Percentiles rank a stretch among this genome's conserved stretches.
Conservation (phyloP, 2,797 vertebrate species). For the Crax fasciolata region DNA sequence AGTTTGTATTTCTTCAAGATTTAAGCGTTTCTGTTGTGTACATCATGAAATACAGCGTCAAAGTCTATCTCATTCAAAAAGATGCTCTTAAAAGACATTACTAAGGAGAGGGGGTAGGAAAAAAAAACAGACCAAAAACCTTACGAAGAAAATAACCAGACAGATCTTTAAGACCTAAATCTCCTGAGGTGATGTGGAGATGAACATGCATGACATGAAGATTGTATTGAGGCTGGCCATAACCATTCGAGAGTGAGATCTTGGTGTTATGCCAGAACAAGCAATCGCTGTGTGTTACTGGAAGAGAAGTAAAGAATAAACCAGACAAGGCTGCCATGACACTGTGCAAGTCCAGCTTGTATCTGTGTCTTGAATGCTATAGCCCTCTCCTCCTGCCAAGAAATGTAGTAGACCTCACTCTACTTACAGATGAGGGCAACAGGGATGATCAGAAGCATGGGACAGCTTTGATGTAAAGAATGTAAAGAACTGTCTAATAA, state of each 20-base stretch:
- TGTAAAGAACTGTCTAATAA: not conserved
- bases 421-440: not conserved
- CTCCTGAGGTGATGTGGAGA: not conserved
- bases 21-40: not conserved
- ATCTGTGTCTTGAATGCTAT: not conserved
- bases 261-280: not conserved
- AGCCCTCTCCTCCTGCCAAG: not conserved
- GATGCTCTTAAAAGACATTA: not conserved
- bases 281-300: not conserved
- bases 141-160: not conserved
- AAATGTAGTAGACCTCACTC: not conserved
- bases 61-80: not conserved
- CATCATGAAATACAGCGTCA: not conserved
- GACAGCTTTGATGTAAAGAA: not conserved
- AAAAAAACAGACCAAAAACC: not conserved
- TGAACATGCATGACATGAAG: rapidly evolving
- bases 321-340: not conserved
- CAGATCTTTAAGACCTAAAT: not conserved
- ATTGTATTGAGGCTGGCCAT: rapidly evolving
- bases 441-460: not conserved
- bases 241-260: not conserved
- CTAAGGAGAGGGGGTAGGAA: too few relatives aligned
- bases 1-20: not conserved
- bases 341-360: not conserved
- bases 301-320: not conserved